Percentiles rank a stretch among this genome's conserved stretches.
Evolutionary conservation across 1,140 invertebrate species (phyloP).

Genomic region (Hyles euphorbiae): DNA sequence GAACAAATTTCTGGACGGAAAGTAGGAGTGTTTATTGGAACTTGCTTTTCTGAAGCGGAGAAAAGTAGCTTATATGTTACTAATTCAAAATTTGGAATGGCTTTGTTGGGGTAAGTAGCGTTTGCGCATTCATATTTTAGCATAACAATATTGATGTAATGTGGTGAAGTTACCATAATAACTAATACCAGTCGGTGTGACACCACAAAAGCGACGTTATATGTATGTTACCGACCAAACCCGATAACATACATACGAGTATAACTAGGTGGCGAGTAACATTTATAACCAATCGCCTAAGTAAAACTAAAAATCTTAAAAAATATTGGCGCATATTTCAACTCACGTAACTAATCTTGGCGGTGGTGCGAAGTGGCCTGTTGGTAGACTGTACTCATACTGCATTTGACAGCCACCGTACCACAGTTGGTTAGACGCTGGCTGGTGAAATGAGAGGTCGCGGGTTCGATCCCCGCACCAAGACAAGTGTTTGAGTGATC

Average conservation of each 20-base stretch:
- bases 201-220: background rate
- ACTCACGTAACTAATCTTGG: too few relatives aligned
- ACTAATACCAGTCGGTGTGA: constrained; percentile 24
- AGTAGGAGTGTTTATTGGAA: constrained; percentile 83
- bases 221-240: background rate
- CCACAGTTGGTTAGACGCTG: too few relatives aligned
- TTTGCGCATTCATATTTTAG: background rate
- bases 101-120: constrained; percentile 81
- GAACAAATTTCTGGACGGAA: constrained; percentile 77
- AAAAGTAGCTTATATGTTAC: constrained; percentile 83
- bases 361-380: too few relatives aligned
- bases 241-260: background rate
- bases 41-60: constrained; percentile 78
- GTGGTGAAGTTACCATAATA: constrained; percentile 23
- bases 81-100: constrained; percentile 76
- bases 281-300: background rate
- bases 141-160: background rate
- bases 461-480: too few relatives aligned
- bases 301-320: too few relatives aligned
- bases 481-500: too few relatives aligned
- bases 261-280: background rate
- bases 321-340: too few relatives aligned
- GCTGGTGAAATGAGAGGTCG: too few relatives aligned
- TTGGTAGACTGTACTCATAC: too few relatives aligned
- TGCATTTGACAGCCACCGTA: too few relatives aligned